A percentile compares a stretch with the other conserved stretches of the same genome.
Evolutionary conservation across 2,113 vertebrate genomes (phyloP).

Genomic region (Psammodynastes pulverulentus): DNA sequence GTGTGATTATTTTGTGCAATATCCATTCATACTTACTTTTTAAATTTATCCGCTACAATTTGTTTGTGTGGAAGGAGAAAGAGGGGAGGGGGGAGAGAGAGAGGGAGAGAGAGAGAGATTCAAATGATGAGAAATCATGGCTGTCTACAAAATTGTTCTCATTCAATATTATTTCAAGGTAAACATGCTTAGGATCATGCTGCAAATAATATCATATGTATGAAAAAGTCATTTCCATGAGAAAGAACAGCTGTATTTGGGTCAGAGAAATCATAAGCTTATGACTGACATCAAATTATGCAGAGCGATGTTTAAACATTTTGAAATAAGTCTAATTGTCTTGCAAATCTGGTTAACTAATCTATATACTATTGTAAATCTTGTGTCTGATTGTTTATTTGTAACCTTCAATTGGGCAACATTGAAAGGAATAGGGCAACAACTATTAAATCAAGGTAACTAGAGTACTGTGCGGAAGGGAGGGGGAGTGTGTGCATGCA

Average conservation of each 20-base stretch:
- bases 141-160: neutral
- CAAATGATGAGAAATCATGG: neutral
- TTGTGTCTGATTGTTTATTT: neutral
- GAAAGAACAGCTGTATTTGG: neutral
- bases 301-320: too few species aligned
- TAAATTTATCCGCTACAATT: neutral
- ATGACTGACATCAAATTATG: neutral
- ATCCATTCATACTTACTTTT: constrained; percentile 25
- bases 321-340: neutral
- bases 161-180: neutral
- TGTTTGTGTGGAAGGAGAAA: neutral
- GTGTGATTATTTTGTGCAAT: neutral
- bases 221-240: neutral
- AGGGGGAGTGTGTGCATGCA: too few species aligned
- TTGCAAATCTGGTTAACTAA: neutral
- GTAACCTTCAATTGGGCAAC: neutral
- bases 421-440: neutral
- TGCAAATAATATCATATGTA: neutral
- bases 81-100: neutral
- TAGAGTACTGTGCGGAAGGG: too few species aligned
- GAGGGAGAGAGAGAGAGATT: neutral
- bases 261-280: neutral
- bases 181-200: neutral
- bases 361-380: neutral
- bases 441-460: neutral